Evolutionary conservation across 2,888 invertebrate genomes (phyloP).

Genomic region (Plemyria rubiginata): DNA sequence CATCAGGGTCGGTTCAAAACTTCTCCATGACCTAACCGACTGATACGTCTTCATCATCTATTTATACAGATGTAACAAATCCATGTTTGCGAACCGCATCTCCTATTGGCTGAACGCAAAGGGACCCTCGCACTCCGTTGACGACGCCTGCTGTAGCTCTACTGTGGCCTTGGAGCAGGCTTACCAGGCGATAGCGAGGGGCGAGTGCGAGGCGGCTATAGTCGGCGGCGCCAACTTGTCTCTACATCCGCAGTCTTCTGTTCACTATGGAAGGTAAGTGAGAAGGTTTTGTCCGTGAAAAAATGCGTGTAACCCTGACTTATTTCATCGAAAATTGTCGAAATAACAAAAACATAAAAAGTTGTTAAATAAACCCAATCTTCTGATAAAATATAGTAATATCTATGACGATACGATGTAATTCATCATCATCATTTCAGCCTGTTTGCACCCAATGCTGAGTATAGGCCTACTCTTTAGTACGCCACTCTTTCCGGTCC

Average conservation of each 20-base stretch:
- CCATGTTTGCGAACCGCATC: constrained; percentile 64
- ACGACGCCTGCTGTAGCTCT: constrained; percentile 54
- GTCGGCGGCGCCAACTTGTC: constrained; percentile 78
- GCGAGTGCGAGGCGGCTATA: constrained; percentile 76
- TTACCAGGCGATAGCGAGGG: constrained; percentile 50
- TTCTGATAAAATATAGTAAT: no score
- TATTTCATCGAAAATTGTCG: background rate
- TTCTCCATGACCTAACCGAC: background rate
- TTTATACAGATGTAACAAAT: constrained; percentile 47
- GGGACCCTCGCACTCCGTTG: constrained; percentile 59
- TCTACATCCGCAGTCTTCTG: constrained; percentile 65
- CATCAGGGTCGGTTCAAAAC: no score
- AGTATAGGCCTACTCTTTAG: no score
- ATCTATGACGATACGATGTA: no score
- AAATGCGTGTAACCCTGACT: background rate
- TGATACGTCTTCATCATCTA: background rate
- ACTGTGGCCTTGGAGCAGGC: constrained; percentile 57
- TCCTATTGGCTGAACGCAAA: constrained; percentile 64
- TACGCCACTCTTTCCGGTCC: no score
- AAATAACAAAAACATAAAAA: no score
- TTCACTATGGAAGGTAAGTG: constrained; percentile 44
- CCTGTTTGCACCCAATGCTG: no score
- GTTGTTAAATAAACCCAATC: no score
- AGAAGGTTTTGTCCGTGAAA: background rate
- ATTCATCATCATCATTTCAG: no score